Evolutionary conservation across 1,140 invertebrate genomes (phyloP).

Genomic region (Aphidius gifuensis): DNA sequence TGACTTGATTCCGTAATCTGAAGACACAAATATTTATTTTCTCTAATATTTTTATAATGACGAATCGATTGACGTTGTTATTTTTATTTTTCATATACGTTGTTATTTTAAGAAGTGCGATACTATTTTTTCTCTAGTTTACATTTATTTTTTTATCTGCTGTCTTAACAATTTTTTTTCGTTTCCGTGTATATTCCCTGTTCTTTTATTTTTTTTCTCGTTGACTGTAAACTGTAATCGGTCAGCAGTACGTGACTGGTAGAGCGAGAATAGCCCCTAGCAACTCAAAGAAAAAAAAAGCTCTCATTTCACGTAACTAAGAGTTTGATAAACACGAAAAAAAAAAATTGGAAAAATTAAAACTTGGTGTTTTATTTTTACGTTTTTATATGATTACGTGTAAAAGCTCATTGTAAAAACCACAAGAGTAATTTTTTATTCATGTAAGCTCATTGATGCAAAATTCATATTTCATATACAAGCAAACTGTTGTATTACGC

Average conservation of each 20-base stretch:
- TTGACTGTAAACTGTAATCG: slow-evolving; percentile 17
- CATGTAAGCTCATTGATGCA: slow-evolving; percentile 1
- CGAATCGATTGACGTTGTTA: too few species aligned
- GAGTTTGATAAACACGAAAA: not conserved
- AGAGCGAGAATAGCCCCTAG: not conserved
- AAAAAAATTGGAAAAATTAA: not conserved
- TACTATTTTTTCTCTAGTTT: too few species aligned
- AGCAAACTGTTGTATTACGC: slow-evolving; percentile 3
- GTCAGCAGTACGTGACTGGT: slow-evolving; percentile 23
- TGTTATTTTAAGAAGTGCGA: too few species aligned
- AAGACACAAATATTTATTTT: too few species aligned
- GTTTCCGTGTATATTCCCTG: not conserved
- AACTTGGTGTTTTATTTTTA: not conserved
- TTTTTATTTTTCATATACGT: too few species aligned
- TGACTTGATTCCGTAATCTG: too few species aligned
- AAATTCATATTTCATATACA: not conserved
- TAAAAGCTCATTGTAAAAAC: slow-evolving; percentile 15
- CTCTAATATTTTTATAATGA: too few species aligned
- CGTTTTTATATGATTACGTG: not conserved
- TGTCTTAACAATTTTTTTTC: not conserved
- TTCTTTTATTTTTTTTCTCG: slow-evolving; percentile 6
- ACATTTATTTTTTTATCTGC: too few species aligned
- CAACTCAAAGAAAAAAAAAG: slow-evolving; percentile 5
- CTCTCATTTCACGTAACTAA: slow-evolving; percentile 1
- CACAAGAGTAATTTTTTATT: slow-evolving; percentile 15